Percentiles rank a stretch among this genome's conserved stretches.
Evolutionary conservation across 1,140 invertebrate genomes (phyloP).

Genomic region (Pinna nobilis): DNA sequence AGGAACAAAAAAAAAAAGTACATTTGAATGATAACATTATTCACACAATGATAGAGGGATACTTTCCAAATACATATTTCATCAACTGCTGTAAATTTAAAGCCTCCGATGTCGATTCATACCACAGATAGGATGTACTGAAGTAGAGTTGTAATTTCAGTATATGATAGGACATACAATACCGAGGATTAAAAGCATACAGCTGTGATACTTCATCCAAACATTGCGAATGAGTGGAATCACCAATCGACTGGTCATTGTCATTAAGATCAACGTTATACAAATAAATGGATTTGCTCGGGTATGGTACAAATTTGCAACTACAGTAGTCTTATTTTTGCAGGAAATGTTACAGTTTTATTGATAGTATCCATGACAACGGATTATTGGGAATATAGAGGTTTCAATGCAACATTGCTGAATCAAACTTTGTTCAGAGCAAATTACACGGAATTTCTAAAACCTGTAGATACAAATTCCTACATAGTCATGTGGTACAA

Average conservation of each 20-base stretch:
- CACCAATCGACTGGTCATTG: neutral
- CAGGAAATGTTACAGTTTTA: conserved; percentile 56
- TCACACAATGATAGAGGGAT: too few relatives aligned
- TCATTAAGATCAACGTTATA: neutral
- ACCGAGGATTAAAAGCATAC: too few relatives aligned
- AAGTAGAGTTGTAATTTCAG: too few relatives aligned
- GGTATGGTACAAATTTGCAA: conserved; percentile 56
- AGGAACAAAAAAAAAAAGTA: too few relatives aligned
- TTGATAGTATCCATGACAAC: conserved; percentile 58
- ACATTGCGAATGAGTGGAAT: too few relatives aligned
- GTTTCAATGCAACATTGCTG: conserved; percentile 49
- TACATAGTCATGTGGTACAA: conserved; percentile 50
- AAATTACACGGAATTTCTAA: conserved; percentile 41
- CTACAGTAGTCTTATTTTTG: conserved; percentile 60
- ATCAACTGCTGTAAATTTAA: too few relatives aligned
- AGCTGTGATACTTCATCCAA: too few relatives aligned
- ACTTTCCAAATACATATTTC: too few relatives aligned
- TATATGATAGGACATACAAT: too few relatives aligned
- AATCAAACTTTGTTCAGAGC: conserved; percentile 28
- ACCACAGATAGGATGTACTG: too few relatives aligned
- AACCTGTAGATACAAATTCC: conserved; percentile 49
- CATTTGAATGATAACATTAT: too few relatives aligned
- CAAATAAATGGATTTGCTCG: neutral
- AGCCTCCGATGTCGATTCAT: too few relatives aligned
- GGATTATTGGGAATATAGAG: conserved; percentile 63